Evolutionary conservation across 2,113 vertebrate genomes (phyloP).

Genomic region (Ctenomys sociabilis): DNA sequence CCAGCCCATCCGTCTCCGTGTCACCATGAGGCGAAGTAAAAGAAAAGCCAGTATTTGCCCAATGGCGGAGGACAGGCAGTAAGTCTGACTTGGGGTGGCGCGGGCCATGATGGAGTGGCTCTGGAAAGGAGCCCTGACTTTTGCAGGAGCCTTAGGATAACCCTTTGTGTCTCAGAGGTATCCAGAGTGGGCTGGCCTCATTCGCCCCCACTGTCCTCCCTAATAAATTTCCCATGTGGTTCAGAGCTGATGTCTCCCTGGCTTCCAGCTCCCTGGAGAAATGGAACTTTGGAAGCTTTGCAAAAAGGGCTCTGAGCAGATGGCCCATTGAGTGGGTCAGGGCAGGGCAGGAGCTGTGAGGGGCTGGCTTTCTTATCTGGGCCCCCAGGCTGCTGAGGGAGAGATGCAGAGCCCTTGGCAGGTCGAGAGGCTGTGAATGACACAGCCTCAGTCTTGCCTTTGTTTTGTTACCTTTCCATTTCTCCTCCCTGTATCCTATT

Average conservation of each 20-base stretch:
- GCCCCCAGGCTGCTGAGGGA: background rate
- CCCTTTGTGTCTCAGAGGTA: slow-evolving; percentile 1
- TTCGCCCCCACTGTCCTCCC: background rate
- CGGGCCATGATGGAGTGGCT: background rate
- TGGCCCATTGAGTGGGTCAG: background rate
- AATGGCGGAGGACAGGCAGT: background rate
- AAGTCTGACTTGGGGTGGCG: background rate
- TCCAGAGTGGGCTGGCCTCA: background rate
- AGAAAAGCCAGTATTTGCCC: slow-evolving; percentile 70
- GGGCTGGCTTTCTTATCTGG: background rate
- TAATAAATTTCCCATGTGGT: slow-evolving; percentile 9
- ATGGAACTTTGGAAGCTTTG: slow-evolving; percentile 33
- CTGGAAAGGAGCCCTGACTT: background rate
- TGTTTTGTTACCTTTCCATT: background rate
- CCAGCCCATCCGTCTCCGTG: background rate
- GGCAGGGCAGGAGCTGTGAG: background rate
- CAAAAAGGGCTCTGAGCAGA: slow-evolving; percentile 23
- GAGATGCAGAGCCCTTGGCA: background rate
- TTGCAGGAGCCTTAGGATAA: background rate
- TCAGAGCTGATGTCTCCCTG: background rate
- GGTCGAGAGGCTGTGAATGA: background rate
- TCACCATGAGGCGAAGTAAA: background rate
- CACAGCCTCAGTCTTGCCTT: background rate
- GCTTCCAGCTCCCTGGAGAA: slow-evolving; percentile 42
- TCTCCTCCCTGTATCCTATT: background rate